phyloP scores from a whole-genome alignment of 2,113 vertebrate genomes.

The Anarrhichthys ocellatus region DNA sequence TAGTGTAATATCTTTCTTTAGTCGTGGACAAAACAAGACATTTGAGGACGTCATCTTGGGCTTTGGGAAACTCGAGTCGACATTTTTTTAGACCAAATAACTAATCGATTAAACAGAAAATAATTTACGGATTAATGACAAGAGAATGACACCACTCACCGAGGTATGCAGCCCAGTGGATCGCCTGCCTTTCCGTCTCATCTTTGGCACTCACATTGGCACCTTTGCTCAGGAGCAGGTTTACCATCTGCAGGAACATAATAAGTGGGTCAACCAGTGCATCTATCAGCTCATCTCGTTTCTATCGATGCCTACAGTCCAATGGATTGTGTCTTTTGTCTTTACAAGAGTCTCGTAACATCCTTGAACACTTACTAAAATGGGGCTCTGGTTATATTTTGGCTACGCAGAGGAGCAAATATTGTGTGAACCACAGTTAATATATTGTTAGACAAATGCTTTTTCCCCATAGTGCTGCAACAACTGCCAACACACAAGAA shows the following conservation, averaged over 20 bases:
- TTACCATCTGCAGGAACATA: slow-evolving; percentile 87
- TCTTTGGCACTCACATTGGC: slow-evolving; percentile 90
- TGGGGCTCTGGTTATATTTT: background rate
- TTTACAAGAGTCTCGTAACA: background rate
- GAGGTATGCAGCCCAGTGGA: slow-evolving; percentile 95
- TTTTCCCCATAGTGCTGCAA: background rate
- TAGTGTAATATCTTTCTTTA: too few relatives aligned
- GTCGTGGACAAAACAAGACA: too few relatives aligned
- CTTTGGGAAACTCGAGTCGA: too few relatives aligned
- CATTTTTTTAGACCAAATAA: too few relatives aligned
- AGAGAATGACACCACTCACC: slow-evolving; percentile 78
- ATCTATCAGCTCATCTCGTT: background rate
- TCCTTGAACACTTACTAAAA: background rate
- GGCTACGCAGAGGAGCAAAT: background rate
- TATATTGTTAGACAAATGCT: background rate
- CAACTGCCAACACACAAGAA: background rate
- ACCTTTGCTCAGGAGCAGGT: slow-evolving; percentile 91
- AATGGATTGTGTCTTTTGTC: background rate
- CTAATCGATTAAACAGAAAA: too few relatives aligned
- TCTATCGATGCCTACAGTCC: background rate
- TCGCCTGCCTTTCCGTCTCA: slow-evolving; percentile 92
- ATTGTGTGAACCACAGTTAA: background rate
- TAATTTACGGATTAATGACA: too few relatives aligned
- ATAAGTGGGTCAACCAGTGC: background rate
- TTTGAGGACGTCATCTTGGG: too few relatives aligned